Base-by-base conservation (phyloP, 2,113 vertebrate species). In the Cheilinus undulatus region DNA sequence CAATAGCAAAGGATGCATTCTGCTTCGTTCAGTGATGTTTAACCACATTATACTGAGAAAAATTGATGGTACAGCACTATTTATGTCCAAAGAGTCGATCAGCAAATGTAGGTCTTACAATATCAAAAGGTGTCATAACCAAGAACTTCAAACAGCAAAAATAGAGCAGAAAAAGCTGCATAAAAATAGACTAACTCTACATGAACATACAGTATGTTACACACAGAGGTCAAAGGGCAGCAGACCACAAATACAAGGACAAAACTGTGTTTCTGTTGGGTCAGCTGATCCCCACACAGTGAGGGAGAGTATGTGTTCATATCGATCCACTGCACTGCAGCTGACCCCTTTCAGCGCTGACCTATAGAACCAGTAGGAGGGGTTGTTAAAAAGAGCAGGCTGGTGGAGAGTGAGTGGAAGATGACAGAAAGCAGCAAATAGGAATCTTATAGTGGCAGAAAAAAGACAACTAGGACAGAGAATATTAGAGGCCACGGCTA, bases 281-380 rank as follows among this genome's bases (percentile, higher is more conserved):
- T 64, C 65, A 71, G 46, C 53, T 86, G 42, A 51, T 62, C 56
- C 28, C 19, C 13, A 24, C 53, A 60, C 51, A 48, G 43, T 43
- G 48, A 1, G 43, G 40, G 42, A 51, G 42, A 36, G 42, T 59
- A 53, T 69, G 69, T 72, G 54, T 77, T n/a, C 11, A 10, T 70
- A 78, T 86, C 3, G 82, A 89, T 69, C 50, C 38, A 17, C 50
- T 6, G 50, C 50, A 45, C 60, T 32, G 57, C 56, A 51, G 58
- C 72, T 76, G 76, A 84, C 56, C 70, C 59, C 48, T 54, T 63
- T 67, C 60, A 80, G 76, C n/a, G 3, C 64, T 79, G 79, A 79
- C 74, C 76, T 73, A 73, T n/a, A 64, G 60, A 53, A n/a, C 61
- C 60, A 69, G 51, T 0, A 19, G 7, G 60, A 59, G 3, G 23